Conservation (phyloP, 1,140 invertebrate species). For the Oedothorax gibbosus region DNA sequence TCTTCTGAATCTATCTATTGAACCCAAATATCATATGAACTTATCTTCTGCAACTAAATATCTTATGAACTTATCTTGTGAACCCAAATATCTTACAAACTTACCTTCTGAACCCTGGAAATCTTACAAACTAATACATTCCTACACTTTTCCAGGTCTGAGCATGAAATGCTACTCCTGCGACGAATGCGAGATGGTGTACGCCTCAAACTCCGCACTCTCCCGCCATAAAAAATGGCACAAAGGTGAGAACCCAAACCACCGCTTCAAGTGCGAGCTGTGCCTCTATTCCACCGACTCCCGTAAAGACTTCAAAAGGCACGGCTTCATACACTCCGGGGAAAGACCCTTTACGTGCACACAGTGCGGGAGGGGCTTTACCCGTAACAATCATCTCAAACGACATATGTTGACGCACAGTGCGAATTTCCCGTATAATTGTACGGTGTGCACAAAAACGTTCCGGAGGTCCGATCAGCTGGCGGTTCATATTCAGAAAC, state of each 20-base stretch:
- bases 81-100: no score
- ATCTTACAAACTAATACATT: not conserved
- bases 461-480: slow-evolving; percentile 49
- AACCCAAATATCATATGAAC: no score
- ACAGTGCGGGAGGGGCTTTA: slow-evolving; percentile 46
- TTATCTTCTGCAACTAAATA: no score
- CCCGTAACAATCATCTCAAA: slow-evolving; percentile 54
- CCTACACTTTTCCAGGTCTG: not conserved
- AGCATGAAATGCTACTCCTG: slow-evolving; percentile 45
- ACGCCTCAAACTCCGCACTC: slow-evolving; percentile 52
- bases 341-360: slow-evolving; percentile 52
- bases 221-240: slow-evolving; percentile 58
- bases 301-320: slow-evolving; percentile 46
- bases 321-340: slow-evolving; percentile 50
- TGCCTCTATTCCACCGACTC: slow-evolving; percentile 50
- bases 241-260: slow-evolving; percentile 44
- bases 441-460: slow-evolving; percentile 29
- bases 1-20: no score
- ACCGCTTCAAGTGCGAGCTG: slow-evolving; percentile 44
- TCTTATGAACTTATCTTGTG: no score
- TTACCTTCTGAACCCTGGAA: no score
- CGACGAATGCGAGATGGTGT: slow-evolving; percentile 56
- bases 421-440: slow-evolving; percentile 24
- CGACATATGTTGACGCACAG: slow-evolving; percentile 46
- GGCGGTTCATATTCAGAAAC: slow-evolving; percentile 41